These are phyloP conservation scores for Anarrhichthys ocellatus DNA, from an alignment of 2,113 vertebrate species.

Conservation along the genomic window DNA sequence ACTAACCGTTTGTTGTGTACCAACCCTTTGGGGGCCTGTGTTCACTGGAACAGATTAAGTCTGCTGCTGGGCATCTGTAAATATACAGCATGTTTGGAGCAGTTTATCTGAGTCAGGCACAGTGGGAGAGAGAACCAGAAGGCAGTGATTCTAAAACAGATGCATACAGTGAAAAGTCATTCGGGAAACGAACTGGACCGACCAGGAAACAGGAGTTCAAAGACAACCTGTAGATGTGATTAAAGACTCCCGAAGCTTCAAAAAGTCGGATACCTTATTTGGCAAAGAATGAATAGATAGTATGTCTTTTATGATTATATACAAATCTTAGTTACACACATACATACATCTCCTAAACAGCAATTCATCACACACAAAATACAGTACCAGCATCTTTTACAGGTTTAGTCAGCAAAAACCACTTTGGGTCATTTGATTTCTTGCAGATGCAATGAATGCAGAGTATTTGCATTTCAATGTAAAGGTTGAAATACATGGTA, in stretches of 20 bases:
- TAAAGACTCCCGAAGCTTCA: background rate
- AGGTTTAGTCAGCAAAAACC: background rate
- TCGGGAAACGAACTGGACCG: background rate
- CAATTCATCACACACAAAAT: background rate
- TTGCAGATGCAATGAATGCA: background rate
- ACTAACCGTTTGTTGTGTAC: slow-evolving; percentile 17
- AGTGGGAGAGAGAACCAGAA: slow-evolving; percentile 42
- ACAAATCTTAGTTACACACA: background rate
- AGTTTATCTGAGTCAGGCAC: slow-evolving; percentile 50
- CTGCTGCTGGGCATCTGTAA: slow-evolving; percentile 28
- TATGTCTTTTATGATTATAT: background rate
- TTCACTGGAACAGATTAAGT: slow-evolving; percentile 49
- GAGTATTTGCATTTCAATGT: background rate
- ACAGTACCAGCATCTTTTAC: background rate
- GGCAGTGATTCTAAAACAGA: slow-evolving; percentile 30
- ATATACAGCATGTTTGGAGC: slow-evolving; percentile 30
- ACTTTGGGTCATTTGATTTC: background rate
- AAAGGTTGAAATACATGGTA: background rate
- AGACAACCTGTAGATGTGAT: background rate
- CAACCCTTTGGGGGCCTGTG: slow-evolving; percentile 34
- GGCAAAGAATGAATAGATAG: background rate
- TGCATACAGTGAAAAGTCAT: background rate
- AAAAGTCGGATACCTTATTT: background rate
- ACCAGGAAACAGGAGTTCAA: background rate
- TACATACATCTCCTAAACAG: background rate